Evolutionary conservation across 2,888 invertebrate species (phyloP), one percentile per base, ranked within the genome.

Genomic region (Imbricaverruca yamaguchii): DNA sequence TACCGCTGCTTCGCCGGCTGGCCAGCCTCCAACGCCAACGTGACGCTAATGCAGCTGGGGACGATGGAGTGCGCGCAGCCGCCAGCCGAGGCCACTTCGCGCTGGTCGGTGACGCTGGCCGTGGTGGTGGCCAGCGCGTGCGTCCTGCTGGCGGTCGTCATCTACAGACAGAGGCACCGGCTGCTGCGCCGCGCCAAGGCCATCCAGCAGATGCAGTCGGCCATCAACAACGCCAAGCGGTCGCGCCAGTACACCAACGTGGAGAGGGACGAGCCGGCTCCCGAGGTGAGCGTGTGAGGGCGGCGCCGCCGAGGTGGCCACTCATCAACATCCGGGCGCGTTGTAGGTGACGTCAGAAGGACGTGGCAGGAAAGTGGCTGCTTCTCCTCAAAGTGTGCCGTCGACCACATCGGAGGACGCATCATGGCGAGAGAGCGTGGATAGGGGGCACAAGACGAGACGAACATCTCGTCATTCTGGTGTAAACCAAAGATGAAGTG

Each of bases 171-270:
- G 69, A 25, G 69, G 15, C 39, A 39, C 25, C 69, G 69, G 69
- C 69, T 69, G 25, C 18, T 23, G 69, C 69, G 69, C 15, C 25
- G 69, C 25, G 57, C 74, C 39, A 39, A 80, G 57, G 39, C 23
- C 57, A n/a, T 81, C 25, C 80, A 81, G 61, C 79, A 80, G 21
- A 23, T 81, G 56, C 56, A 80, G 39, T 77, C 81, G 57, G 61
- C 80, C 11, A 61, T 81, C 18, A 39, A 80, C 39, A 80, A 69
- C 59, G 79, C 80, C n/a, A 67, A 81, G 25, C 67, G 69, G 67
- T 69, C 81, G 12, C 56, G 80, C 74, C 81, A 81, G 69, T 81
- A 81, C 69, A 79, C 69, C 59, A 81, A 80, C 74, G 80, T 81
- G 53, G 80, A 81, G 57, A 53, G 65, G 55, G 80, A 80, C 23